Evolutionary conservation across 2,113 vertebrate genomes (phyloP), one percentile per base, ranked within the genome.

Genomic region (Tylochromis polylepis): DNA sequence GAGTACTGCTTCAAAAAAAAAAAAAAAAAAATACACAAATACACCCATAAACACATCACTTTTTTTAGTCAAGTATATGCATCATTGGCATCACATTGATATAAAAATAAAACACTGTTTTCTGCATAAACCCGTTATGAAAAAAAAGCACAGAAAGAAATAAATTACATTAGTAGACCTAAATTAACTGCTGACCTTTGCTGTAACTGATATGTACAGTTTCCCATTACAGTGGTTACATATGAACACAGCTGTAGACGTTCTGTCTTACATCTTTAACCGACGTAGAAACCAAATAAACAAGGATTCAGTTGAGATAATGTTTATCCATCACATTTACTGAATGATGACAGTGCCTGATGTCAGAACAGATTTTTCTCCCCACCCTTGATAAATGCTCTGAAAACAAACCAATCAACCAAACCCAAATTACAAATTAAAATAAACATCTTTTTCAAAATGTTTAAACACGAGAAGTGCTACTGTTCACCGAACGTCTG

Each of bases 81-180:
- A 65, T 56, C 6, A 27, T 4, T 81, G 55, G 79, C 22, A 77
- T 77, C 27, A 77, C 29, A 78, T 82, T 89, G 12, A 65, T 93
- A 93, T 57, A 93, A 94, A 95, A 95, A 94, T 87, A 93, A 92
- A 87, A 65, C 1, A 85, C 36, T 51, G 8, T 83, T 56, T 82
- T 82, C 36, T 75, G 55, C 59, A 49, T 51, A 1, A 27, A 56
- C 31, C 16, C 12, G 53, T 81, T 4, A 77, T 22, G 55, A 80
- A 59, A 89, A 67, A 87, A 84, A 55, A 59, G n/a, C 27, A 20
- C 10, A 75, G 10, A 75, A 70, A 81, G 20, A 67, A 62, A 89
- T 81, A 79, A 83, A 85, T 89, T 29, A 88, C 16, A 72, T 20
- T 12, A 34, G 53, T 65, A 15, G 4, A 80, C 27, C 58, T 67